Evolutionary conservation across 2,888 invertebrate species (phyloP).

Genomic region (Conops quadrifasciatus): DNA sequence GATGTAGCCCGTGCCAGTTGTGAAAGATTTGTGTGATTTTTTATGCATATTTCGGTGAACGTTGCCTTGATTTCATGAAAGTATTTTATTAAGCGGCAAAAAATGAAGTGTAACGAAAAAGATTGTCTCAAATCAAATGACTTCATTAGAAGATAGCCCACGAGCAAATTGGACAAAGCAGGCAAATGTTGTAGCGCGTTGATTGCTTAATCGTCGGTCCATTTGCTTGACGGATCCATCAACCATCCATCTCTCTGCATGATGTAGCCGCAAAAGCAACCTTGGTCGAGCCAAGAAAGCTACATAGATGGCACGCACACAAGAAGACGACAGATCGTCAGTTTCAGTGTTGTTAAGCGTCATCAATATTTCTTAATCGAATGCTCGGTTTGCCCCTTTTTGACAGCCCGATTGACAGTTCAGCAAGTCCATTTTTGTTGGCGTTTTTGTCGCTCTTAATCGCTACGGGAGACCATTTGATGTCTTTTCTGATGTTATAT

Average conservation of each 20-base stretch:
- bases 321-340: no score
- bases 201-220: no score
- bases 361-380: slow-evolving; percentile 36
- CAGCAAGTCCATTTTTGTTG: slow-evolving; percentile 2
- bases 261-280: no score
- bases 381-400: slow-evolving; percentile 36
- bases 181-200: no score
- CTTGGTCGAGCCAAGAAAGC: no score
- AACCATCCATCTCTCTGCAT: no score
- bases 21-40: slow-evolving; percentile 30
- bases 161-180: no score
- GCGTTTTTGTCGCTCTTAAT: no score
- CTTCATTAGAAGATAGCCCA: slow-evolving; percentile 24
- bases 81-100: slow-evolving; percentile 17
- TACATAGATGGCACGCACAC: no score
- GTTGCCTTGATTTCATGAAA: no score
- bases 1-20: slow-evolving; percentile 26
- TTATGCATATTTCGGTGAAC: slow-evolving; percentile 20
- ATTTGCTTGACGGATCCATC: no score
- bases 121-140: slow-evolving; percentile 9
- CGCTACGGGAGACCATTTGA: slow-evolving; percentile 7
- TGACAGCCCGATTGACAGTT: slow-evolving; percentile 47
- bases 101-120: slow-evolving; percentile 14
- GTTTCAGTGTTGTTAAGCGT: neutral
- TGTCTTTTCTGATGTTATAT: slow-evolving; percentile 12